Evolutionary conservation across 2,113 vertebrate genomes (phyloP).

Genomic region (Datnioides undecimradiatus): DNA sequence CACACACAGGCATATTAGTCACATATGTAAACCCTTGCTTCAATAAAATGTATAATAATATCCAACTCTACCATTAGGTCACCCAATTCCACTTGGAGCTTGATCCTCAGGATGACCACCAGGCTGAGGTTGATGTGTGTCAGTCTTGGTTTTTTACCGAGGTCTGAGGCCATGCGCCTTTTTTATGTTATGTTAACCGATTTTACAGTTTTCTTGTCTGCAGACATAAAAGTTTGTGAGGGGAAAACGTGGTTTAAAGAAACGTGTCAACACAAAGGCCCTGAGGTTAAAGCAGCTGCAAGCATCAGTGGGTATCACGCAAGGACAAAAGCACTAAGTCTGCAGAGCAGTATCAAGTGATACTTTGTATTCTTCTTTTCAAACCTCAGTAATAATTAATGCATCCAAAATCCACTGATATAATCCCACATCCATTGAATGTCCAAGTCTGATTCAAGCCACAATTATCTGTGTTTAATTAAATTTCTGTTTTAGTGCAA

Average conservation of each 20-base stretch:
- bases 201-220: neutral
- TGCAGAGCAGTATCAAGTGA: neutral
- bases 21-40: too few relatives aligned
- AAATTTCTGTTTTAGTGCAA: neutral
- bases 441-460: too few relatives aligned
- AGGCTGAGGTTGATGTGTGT: neutral
- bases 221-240: neutral
- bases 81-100: neutral
- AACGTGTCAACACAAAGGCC: neutral
- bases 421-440: too few relatives aligned
- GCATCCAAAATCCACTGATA: neutral
- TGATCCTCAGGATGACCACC: neutral
- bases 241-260: constrained; percentile 1
- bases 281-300: neutral
- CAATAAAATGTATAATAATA: too few relatives aligned
- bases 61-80: neutral
- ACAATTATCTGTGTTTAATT: neutral
- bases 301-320: neutral
- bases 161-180: neutral
- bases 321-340: neutral
- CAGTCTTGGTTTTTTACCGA: neutral
- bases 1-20: neutral
- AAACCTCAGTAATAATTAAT: neutral
- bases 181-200: neutral
- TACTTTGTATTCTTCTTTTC: neutral